Conservation (phyloP, 2,888 invertebrate species). For the Enchytraeus crypticus region DNA sequence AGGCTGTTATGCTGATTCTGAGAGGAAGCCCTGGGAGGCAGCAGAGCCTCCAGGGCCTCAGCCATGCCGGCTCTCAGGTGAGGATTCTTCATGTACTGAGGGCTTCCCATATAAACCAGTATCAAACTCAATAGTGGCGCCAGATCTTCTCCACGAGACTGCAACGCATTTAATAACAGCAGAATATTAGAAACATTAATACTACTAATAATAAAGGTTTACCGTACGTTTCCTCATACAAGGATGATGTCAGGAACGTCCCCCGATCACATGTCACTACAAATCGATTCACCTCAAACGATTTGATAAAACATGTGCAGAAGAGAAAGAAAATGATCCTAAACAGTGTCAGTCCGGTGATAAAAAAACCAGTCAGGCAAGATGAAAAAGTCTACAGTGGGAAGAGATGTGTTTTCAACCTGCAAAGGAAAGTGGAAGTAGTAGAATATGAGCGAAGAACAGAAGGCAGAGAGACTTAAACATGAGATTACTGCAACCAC, state of each 20-base stretch:
- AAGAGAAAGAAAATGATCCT: neutral
- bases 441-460: no score
- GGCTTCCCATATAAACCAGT: constrained; percentile 78
- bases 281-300: no score
- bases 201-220: no score
- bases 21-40: constrained; percentile 56
- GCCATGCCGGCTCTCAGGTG: constrained; percentile 83
- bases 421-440: no score
- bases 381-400: no score
- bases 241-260: no score
- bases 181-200: neutral
- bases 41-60: constrained; percentile 74
- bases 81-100: constrained; percentile 73
- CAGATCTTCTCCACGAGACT: constrained; percentile 22
- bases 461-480: neutral
- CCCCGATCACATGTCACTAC: no score
- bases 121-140: constrained; percentile 57
- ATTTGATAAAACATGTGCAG: neutral
- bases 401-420: no score
- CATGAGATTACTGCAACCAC: neutral
- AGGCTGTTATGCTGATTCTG: no score
- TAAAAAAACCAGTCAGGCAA: no score
- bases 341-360: no score
- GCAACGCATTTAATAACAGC: neutral
- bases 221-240: no score